Evolutionary conservation across 2,113 vertebrate genomes (phyloP).

Genomic region (Thalassarche chlororhynchos): DNA sequence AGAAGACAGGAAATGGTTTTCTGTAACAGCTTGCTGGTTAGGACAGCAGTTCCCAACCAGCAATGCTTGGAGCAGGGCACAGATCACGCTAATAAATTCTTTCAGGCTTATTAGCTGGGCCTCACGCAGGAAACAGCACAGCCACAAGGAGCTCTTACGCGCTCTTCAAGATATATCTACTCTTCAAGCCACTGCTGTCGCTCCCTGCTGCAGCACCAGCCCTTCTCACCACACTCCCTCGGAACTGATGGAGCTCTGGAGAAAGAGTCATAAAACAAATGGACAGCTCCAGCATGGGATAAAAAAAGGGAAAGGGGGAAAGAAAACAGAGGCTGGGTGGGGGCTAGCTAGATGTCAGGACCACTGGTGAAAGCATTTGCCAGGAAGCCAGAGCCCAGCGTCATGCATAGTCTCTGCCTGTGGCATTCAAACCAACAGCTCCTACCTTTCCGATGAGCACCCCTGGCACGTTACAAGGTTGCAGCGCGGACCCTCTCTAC

Average conservation of each 20-base stretch:
- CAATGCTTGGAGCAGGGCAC: background rate
- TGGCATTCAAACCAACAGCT: background rate
- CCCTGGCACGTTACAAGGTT: accelerated
- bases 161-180: background rate
- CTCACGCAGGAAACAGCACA: background rate
- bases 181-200: background rate
- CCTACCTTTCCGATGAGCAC: background rate
- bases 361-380: background rate
- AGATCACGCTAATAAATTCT: background rate
- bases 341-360: background rate
- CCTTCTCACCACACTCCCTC: background rate
- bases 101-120: background rate
- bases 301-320: background rate
- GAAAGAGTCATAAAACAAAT: background rate
- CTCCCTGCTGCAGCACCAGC: background rate
- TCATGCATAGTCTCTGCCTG: background rate
- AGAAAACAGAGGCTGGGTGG: background rate
- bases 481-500: background rate
- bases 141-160: background rate
- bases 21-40: background rate
- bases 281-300: accelerated
- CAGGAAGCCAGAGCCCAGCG: background rate
- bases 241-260: background rate
- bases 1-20: background rate
- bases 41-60: background rate